phyloP scores from a whole-genome alignment of 2,113 vertebrate species.

The Seriola aureovittata region DNA sequence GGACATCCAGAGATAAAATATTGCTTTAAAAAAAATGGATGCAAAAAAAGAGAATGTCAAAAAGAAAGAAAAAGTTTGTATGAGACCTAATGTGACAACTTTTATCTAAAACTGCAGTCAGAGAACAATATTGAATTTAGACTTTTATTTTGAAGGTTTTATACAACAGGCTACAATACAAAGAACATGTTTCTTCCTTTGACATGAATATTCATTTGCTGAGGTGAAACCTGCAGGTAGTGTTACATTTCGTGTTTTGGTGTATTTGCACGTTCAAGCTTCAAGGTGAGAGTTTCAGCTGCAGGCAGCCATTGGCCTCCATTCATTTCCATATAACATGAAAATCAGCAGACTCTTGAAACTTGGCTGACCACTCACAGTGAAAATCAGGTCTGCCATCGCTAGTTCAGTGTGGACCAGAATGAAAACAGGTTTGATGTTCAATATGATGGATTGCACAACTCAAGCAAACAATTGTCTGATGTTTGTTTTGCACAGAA shows the following conservation, averaged over 20 bases:
- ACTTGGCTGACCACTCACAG: background rate
- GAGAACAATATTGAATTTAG: background rate
- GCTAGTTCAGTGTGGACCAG: too few species aligned
- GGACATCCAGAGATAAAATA: too few species aligned
- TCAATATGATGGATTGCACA: background rate
- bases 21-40: too few species aligned
- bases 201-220: background rate
- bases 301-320: background rate
- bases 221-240: too few species aligned
- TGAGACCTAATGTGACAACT: background rate
- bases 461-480: background rate
- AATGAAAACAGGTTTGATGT: background rate
- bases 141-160: background rate
- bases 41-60: too few species aligned
- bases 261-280: background rate
- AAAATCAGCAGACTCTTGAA: background rate
- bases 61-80: background rate
- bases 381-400: background rate
- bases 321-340: background rate
- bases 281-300: background rate
- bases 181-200: background rate
- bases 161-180: background rate
- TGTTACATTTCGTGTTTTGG: background rate
- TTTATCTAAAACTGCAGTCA: background rate
- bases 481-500: background rate